phyloP scores from a whole-genome alignment of 2,888 invertebrate species.

The Aphelenchoides bicaudatus region DNA sequence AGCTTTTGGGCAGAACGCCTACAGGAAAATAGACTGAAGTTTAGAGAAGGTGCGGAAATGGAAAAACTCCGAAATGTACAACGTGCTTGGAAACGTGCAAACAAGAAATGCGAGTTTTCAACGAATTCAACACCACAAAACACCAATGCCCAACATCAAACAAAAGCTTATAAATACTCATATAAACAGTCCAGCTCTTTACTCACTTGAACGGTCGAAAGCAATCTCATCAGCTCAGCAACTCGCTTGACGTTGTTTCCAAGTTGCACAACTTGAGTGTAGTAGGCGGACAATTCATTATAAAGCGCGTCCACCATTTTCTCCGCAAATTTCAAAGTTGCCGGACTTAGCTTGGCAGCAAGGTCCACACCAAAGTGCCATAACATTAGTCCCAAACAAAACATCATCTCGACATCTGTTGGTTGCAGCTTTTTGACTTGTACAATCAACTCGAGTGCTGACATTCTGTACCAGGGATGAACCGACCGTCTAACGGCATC shows the following conservation, averaged over 20 bases:
- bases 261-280: slow-evolving; percentile 8
- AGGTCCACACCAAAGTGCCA: slow-evolving; percentile 28
- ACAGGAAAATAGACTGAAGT: too few relatives aligned
- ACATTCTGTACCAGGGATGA: slow-evolving; percentile 32
- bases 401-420: slow-evolving; percentile 35
- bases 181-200: neutral
- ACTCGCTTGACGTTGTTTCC: slow-evolving; percentile 28
- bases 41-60: too few relatives aligned
- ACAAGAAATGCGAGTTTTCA: too few relatives aligned
- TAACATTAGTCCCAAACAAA: slow-evolving; percentile 35
- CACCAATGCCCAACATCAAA: too few relatives aligned
- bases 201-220: slow-evolving; percentile 22
- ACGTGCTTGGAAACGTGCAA: too few relatives aligned
- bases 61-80: too few relatives aligned
- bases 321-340: slow-evolving; percentile 22
- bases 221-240: slow-evolving; percentile 28
- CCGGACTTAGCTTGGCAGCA: slow-evolving; percentile 19
- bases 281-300: slow-evolving; percentile 25
- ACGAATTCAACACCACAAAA: too few relatives aligned
- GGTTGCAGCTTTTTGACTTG: slow-evolving; percentile 34
- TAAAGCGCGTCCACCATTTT: slow-evolving; percentile 26
- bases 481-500: slow-evolving; percentile 17
- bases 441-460: slow-evolving; percentile 27
- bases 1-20: too few relatives aligned
- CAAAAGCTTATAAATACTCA: too few relatives aligned